A percentile compares a stretch with the other conserved stretches of the same genome.
phyloP scores from a whole-genome alignment of 1,140 invertebrate species.

The Drosophila carrolli region DNA sequence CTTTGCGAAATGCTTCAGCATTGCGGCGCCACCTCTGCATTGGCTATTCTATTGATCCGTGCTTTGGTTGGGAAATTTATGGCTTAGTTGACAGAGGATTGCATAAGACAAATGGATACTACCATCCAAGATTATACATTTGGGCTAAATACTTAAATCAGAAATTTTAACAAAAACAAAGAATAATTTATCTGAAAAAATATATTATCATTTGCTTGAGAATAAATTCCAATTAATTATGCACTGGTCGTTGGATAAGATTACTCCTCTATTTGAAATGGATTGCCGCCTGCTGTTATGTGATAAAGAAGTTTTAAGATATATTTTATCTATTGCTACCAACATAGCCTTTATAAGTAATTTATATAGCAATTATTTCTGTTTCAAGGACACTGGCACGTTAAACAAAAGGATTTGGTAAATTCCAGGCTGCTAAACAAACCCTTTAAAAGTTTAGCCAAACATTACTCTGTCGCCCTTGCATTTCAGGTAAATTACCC shows the following conservation, averaged over 20 bases:
- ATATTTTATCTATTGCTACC: too few species aligned
- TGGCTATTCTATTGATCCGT: conserved; percentile 28
- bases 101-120: background rate
- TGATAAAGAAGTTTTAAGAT: too few species aligned
- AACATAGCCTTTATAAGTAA: too few species aligned
- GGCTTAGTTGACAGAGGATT: conserved; percentile 14
- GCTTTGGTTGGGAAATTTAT: conserved; percentile 32
- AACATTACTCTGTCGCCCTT: background rate
- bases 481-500: conserved; percentile 42
- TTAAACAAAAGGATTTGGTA: background rate
- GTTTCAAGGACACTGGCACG: background rate
- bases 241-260: too few species aligned
- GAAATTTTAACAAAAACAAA: too few species aligned
- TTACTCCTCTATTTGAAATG: too few species aligned
- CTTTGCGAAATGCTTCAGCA: conserved; percentile 55
- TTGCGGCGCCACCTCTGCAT: conserved; percentile 25
- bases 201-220: too few species aligned
- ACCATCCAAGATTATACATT: background rate
- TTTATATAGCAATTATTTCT: too few species aligned
- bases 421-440: conserved; percentile 1
- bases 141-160: too few species aligned
- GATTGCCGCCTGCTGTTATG: too few species aligned
- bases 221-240: too few species aligned
- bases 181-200: too few species aligned
- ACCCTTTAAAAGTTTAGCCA: conserved; percentile 11